These are phyloP conservation scores for Mohoua ochrocephala DNA, from an alignment of 2,113 vertebrate genomes.

Conservation along the genomic window DNA sequence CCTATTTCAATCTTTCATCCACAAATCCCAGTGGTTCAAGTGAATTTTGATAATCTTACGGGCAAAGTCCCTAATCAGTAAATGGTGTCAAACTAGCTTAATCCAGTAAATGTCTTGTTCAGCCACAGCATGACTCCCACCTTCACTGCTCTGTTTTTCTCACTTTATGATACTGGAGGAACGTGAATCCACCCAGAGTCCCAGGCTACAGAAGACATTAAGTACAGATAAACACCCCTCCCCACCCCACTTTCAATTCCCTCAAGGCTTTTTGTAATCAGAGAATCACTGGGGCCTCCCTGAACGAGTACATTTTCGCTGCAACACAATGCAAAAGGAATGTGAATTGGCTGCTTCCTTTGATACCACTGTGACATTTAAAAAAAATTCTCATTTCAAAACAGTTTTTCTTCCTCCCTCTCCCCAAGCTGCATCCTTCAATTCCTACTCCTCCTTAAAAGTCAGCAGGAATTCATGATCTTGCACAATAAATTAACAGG, in stretches of 20 bases:
- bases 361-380: background rate
- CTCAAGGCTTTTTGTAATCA: background rate
- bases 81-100: background rate
- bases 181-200: background rate
- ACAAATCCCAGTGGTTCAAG: background rate
- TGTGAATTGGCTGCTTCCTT: background rate
- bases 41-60: background rate
- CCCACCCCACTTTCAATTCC: background rate
- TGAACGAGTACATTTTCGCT: background rate
- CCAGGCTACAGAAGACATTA: background rate
- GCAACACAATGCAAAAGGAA: background rate
- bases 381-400: background rate
- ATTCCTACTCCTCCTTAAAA: background rate
- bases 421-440: background rate
- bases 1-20: background rate
- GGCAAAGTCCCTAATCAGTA: background rate
- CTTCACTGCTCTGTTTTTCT: background rate
- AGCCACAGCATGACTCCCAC: background rate
- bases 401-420: background rate
- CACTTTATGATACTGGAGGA: background rate
- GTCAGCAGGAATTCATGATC: constrained; percentile 22
- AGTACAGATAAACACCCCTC: background rate
- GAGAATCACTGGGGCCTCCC: background rate
- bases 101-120: background rate
- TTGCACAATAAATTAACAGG: constrained; percentile 4